These are phyloP conservation scores for Rallus crepitans DNA, from an alignment of 2,797 vertebrate genomes.

Conservation along the genomic window DNA sequence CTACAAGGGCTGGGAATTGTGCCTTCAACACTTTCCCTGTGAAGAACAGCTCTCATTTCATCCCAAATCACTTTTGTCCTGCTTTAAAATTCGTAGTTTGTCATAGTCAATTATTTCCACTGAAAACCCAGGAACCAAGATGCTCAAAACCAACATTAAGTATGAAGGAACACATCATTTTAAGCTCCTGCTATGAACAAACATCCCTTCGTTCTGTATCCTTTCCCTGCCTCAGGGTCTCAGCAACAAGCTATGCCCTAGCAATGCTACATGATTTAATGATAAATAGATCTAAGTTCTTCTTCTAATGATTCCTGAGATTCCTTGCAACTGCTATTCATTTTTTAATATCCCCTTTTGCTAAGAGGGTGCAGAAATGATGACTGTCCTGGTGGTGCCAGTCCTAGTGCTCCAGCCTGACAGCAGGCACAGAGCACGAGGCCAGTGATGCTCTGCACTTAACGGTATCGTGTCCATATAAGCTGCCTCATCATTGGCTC, in stretches of 20 bases:
- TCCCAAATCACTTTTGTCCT: not conserved
- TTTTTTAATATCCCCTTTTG: not conserved
- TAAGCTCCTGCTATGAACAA: not conserved
- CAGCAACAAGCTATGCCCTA: not conserved
- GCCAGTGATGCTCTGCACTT: fast-evolving
- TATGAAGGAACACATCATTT: not conserved
- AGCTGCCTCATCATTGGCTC: not conserved
- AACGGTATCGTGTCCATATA: fast-evolving
- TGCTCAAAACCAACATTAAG: not conserved
- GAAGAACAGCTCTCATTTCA: slow-evolving; percentile 17
- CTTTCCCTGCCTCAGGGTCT: not conserved
- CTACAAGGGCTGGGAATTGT: not conserved
- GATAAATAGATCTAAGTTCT: not conserved
- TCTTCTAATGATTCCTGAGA: not conserved
- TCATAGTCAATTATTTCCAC: slow-evolving; percentile 2
- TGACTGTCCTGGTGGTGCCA: not conserved
- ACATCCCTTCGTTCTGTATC: not conserved
- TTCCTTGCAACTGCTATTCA: not conserved
- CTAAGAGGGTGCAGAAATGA: not conserved
- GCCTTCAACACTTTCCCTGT: not conserved
- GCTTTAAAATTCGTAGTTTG: not conserved
- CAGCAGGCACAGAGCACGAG: not conserved
- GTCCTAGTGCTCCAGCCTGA: not conserved
- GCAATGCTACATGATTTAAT: not conserved
- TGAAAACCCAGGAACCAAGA: not conserved